A percentile compares a stretch with the other conserved stretches of the same genome.
Conservation (phyloP, 1,140 invertebrate species). For the Nixonia krombeini region DNA sequence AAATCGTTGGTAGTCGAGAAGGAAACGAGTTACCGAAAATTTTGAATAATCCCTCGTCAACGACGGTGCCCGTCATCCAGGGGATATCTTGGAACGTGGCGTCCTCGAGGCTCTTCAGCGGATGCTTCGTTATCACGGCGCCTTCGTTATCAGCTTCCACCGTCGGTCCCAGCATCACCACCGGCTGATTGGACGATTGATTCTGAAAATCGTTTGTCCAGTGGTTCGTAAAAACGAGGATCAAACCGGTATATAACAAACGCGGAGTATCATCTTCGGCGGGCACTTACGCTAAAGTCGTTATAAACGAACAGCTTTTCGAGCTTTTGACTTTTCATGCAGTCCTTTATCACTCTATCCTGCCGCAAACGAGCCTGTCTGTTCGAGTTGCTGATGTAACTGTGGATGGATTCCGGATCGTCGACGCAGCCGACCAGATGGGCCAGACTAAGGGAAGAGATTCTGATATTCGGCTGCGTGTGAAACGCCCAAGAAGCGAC, state of each 20-base stretch:
- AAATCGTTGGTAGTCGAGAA: too few species aligned
- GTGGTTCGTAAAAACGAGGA: too few species aligned
- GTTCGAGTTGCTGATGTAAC: too few species aligned
- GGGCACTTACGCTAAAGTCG: background rate
- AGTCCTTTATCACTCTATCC: conserved; percentile 42
- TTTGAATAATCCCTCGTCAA: conserved; percentile 56
- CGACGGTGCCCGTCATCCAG: conserved; percentile 52
- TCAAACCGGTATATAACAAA: too few species aligned
- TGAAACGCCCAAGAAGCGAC: conserved; percentile 53
- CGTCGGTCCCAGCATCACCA: conserved; percentile 51
- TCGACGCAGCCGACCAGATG: conserved; percentile 22
- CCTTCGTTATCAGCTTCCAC: conserved; percentile 55
- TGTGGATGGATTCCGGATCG: too few species aligned
- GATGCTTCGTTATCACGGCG: conserved; percentile 56
- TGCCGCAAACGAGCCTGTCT: too few species aligned
- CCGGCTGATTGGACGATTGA: conserved; percentile 2
- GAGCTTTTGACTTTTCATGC: conserved; percentile 14
- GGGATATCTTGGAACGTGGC: conserved; percentile 60
- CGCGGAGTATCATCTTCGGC: too few species aligned
- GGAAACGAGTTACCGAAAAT: conserved; percentile 10
- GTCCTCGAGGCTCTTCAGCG: conserved; percentile 31
- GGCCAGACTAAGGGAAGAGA: conserved; percentile 28
- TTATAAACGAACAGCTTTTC: background rate
- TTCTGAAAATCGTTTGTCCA: too few species aligned
- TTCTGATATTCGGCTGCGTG: conserved; percentile 15